Evolutionary conservation across 2,113 vertebrate species (phyloP).

Genomic region (Cervus canadensis): DNA sequence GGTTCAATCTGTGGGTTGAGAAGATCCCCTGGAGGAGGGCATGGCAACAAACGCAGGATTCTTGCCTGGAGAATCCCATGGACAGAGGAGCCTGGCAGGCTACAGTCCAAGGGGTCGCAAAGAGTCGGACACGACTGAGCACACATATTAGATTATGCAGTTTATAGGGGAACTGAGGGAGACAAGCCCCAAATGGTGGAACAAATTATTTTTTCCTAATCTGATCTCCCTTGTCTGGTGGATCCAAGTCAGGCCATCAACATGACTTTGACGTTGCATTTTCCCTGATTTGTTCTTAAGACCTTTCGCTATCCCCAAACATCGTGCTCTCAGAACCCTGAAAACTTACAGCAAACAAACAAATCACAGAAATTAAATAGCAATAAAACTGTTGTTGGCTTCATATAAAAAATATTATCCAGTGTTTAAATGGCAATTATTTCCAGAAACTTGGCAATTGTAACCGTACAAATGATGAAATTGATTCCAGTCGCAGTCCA

Average conservation of each 20-base stretch:
- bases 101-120: background rate
- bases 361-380: slow-evolving; percentile 77
- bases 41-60: background rate
- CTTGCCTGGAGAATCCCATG: background rate
- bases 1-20: background rate
- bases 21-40: background rate
- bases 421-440: slow-evolving; percentile 76
- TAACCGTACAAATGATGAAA: slow-evolving; percentile 74
- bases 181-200: background rate
- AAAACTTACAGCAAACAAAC: slow-evolving; percentile 71
- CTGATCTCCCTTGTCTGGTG: slow-evolving; percentile 24
- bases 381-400: slow-evolving; percentile 77
- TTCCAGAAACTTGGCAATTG: slow-evolving; percentile 78
- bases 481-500: slow-evolving; percentile 75
- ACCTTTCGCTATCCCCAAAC: background rate
- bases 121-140: background rate
- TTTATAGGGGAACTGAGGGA: background rate
- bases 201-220: background rate
- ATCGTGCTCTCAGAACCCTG: slow-evolving; percentile 60
- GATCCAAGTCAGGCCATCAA: slow-evolving; percentile 37
- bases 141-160: background rate
- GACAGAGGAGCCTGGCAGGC: background rate
- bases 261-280: slow-evolving; percentile 31
- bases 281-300: slow-evolving; percentile 49
- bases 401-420: slow-evolving; percentile 73